Conservation (phyloP, 2,797 vertebrate genomes). For the Cyclopterus lumpus region DNA sequence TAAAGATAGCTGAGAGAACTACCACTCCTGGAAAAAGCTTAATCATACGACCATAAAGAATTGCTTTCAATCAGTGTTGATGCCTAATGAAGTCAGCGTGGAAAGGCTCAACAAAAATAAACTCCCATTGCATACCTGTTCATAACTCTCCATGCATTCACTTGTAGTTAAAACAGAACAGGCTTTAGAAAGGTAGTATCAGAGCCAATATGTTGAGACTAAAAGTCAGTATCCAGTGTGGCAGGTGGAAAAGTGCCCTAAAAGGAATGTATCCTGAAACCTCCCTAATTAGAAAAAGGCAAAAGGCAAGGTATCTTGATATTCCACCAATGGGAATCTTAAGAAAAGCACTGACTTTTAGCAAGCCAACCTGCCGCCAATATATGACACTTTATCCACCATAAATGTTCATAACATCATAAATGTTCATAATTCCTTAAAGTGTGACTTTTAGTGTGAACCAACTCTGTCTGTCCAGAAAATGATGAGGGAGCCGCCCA, state of each 20-base stretch:
- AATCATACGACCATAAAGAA: slow-evolving; percentile 61
- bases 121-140: slow-evolving; percentile 36
- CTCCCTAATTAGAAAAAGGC: background rate
- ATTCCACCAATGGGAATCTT: background rate
- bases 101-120: slow-evolving; percentile 55
- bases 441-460: too few species aligned
- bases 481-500: background rate
- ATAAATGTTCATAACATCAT: background rate
- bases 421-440: background rate
- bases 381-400: background rate
- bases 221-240: background rate
- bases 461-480: slow-evolving; percentile 3
- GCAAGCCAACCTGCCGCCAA: background rate
- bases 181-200: background rate
- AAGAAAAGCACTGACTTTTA: background rate
- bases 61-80: slow-evolving; percentile 61
- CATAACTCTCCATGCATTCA: slow-evolving; percentile 8
- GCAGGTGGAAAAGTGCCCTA: background rate
- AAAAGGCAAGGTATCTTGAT: background rate
- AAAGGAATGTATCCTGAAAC: background rate
- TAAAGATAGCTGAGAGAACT: slow-evolving; percentile 49
- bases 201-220: background rate
- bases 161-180: slow-evolving; percentile 8
- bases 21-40: slow-evolving; percentile 40
- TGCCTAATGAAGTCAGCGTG: slow-evolving; percentile 66